These are phyloP conservation scores for Hyperoplus lanceolatus DNA, from an alignment of 2,797 vertebrate genomes.

Conservation along the genomic window DNA sequence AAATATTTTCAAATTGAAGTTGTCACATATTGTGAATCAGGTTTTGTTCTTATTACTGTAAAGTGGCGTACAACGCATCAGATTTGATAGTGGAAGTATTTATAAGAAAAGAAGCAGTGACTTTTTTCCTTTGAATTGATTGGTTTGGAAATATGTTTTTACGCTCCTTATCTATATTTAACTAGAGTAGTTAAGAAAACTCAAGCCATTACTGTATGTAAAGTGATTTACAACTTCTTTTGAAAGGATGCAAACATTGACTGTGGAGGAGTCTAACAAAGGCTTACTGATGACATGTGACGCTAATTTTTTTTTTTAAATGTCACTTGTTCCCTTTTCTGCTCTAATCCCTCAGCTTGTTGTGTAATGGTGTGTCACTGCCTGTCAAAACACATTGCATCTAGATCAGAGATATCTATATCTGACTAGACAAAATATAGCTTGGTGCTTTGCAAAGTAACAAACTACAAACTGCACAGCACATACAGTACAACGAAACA, in stretches of 20 bases:
- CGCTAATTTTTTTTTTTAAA: constrained; percentile 11
- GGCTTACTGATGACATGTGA: constrained; percentile 10
- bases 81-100: background rate
- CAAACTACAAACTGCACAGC: constrained; percentile 18
- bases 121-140: background rate
- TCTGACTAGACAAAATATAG: constrained; percentile 9
- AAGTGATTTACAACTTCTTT: background rate
- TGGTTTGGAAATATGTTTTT: background rate
- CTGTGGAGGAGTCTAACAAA: constrained; percentile 2
- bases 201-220: background rate
- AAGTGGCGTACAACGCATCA: background rate
- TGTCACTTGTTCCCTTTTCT: background rate
- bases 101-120: background rate
- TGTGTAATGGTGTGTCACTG: background rate
- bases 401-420: constrained; percentile 13
- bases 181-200: background rate
- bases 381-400: constrained; percentile 26
- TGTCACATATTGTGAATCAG: background rate
- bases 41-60: background rate
- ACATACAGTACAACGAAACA: constrained; percentile 17
- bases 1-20: background rate
- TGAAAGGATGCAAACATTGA: constrained; percentile 7
- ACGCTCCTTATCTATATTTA: background rate
- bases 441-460: constrained; percentile 21
- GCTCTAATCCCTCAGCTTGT: constrained; percentile 1